A percentile compares a stretch with the other conserved stretches of the same genome.
phyloP scores from a whole-genome alignment of 2,888 invertebrate species.

The Phasia obesa region DNA sequence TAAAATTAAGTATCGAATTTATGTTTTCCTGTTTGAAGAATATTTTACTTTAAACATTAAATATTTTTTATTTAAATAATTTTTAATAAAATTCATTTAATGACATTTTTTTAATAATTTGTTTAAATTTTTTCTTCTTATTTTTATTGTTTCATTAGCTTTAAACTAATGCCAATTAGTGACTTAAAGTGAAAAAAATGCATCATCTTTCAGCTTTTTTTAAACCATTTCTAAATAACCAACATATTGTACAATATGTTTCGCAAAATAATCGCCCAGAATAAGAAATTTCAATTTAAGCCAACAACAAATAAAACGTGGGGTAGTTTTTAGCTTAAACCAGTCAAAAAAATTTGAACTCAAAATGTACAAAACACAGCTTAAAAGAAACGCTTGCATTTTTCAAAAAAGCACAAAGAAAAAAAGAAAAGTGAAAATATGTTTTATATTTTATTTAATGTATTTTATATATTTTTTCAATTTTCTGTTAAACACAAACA shows the following conservation, averaged over 20 bases:
- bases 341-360: conserved; percentile 35
- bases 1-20: no score
- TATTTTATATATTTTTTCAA: conserved; percentile 40
- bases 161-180: no score
- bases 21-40: no score
- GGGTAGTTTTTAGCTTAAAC: conserved; percentile 3
- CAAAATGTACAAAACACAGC: conserved; percentile 21
- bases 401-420: conserved; percentile 35
- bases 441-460: conserved; percentile 51
- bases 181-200: no score
- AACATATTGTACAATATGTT: conserved; percentile 61
- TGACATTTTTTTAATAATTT: no score
- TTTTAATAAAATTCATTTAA: no score
- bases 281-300: conserved; percentile 5
- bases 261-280: neutral
- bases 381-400: conserved; percentile 60
- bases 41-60: no score
- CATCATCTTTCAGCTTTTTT: no score
- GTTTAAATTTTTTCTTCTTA: no score
- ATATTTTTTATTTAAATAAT: no score
- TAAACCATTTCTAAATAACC: neutral
- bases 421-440: conserved; percentile 63
- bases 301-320: neutral
- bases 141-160: no score
- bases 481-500: conserved; percentile 60